Base-by-base conservation (phyloP, 2,888 invertebrate genomes). In the Seladonia tumulorum region DNA sequence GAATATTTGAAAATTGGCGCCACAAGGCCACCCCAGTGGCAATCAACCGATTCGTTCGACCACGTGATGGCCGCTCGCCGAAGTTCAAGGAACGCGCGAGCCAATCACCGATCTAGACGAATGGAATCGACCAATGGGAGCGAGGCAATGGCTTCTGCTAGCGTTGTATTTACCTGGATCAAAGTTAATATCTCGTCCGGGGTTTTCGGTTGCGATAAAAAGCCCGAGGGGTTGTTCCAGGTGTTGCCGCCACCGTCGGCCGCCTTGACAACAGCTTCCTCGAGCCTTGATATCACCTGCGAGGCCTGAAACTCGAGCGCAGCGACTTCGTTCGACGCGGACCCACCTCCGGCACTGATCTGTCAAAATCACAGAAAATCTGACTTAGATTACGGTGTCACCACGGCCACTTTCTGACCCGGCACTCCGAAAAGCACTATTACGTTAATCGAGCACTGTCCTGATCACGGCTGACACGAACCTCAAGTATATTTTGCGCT, bases 281-380 rank as follows among this genome's bases (percentile, higher is more conserved):
- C 97, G 86, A 97, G 94, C 66, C 97, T 96, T 83, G 96, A 97
- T 79, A 97, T 96, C 90, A 97, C 97, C 94, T 97, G 97, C 5
- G 97, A 97, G 76, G 97, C 97, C 95, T 97, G 97, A 95, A 97
- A 96, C 94, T 97, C 97, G 90, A 97, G 91, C 72, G 94, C 94
- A 73, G 92, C 93, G 35, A 95, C 92, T 82, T 94, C 93, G 88
- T 91, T 94, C 72, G 87, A 79, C 79, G 90, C 79, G 71, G 87
- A 82, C 60, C 86, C 89, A 57, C 81, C 89, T 86, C 88, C 89
- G 87, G 88, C 87, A 91, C 93, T 93, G 93, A 94, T 92, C 94
- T 94, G 94, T 94, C 94, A 94, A 94, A 94, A 93, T 90, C 86
- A 86, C 77, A 83, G 82, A 81, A 79, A 89, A 86, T 60, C n/a